Evolutionary conservation across 2,888 invertebrate species (phyloP).

Genomic region (Lypha dubia): DNA sequence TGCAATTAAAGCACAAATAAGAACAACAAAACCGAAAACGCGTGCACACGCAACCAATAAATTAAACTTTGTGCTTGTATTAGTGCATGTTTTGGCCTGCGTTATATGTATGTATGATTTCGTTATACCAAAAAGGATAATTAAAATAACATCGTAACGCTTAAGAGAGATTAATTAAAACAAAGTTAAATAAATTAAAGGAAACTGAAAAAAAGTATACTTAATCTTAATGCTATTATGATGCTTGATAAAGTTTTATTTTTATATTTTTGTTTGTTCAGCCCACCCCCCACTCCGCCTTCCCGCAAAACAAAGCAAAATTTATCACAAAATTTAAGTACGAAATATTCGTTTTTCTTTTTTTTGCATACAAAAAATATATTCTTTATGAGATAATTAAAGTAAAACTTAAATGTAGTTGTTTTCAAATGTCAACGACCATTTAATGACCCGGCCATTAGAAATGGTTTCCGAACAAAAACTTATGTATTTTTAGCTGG

Average conservation of each 20-base stretch:
- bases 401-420: constrained; percentile 31
- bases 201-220: constrained; percentile 4
- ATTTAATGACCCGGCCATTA: constrained; percentile 62
- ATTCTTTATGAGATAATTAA: not conserved
- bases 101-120: too few relatives aligned
- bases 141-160: constrained; percentile 53
- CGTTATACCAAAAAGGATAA: constrained; percentile 48
- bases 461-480: constrained; percentile 37
- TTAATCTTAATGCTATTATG: constrained; percentile 37
- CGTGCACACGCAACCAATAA: not conserved
- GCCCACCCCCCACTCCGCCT: too few relatives aligned
- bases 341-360: constrained; percentile 2
- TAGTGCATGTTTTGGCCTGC: not conserved
- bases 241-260: constrained; percentile 37
- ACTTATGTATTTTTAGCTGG: constrained; percentile 5
- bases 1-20: not conserved
- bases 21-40: not conserved
- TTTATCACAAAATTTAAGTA: constrained; percentile 25
- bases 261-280: not conserved
- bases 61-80: not conserved
- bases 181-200: constrained; percentile 31
- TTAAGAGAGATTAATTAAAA: constrained; percentile 61
- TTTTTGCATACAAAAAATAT: not conserved
- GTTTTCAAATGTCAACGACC: constrained; percentile 62
- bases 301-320: not conserved